These are phyloP conservation scores for Cotesia typhae DNA, from an alignment of 1,140 invertebrate species.

Conservation along the genomic window DNA sequence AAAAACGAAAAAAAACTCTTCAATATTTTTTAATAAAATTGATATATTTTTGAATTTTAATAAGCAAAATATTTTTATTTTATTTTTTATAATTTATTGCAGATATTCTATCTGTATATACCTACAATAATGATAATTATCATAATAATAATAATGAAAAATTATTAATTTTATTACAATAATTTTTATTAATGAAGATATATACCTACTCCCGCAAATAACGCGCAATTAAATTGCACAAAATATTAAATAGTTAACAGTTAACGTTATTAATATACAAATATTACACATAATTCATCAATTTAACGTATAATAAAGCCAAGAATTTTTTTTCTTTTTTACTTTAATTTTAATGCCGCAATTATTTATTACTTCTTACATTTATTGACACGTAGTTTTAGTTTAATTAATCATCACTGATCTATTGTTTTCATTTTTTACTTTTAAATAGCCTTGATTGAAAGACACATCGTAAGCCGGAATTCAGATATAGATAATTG, in stretches of 20 bases:
- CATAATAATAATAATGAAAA: constrained; percentile 4
- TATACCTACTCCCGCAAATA: constrained; percentile 27
- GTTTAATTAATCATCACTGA: constrained; percentile 21
- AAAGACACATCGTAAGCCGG: constrained; percentile 35
- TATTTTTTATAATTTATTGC: constrained; percentile 8
- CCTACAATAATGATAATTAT: not conserved
- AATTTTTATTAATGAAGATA: not conserved
- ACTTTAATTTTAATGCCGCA: constrained; percentile 7
- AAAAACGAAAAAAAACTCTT: constrained; percentile 4
- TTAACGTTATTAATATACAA: constrained; percentile 46
- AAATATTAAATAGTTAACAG: constrained; percentile 44
- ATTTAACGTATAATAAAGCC: constrained; percentile 14
- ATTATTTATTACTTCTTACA: constrained; percentile 3
- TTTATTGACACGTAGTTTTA: constrained; percentile 5
- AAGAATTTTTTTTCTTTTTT: not conserved
- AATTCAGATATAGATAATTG: constrained; percentile 20
- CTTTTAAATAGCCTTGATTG: constrained; percentile 3
- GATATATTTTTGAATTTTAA: constrained; percentile 35
- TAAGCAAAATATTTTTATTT: constrained; percentile 32
- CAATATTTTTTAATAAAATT: constrained; percentile 21
- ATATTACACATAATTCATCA: constrained; percentile 48
- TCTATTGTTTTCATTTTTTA: constrained; percentile 24
- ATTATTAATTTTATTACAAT: no score
- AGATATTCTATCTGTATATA: no score
- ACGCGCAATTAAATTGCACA: constrained; percentile 32